These are phyloP conservation scores for Phragmatobia fuliginosa DNA, from an alignment of 2,888 invertebrate species.

Conservation along the genomic window DNA sequence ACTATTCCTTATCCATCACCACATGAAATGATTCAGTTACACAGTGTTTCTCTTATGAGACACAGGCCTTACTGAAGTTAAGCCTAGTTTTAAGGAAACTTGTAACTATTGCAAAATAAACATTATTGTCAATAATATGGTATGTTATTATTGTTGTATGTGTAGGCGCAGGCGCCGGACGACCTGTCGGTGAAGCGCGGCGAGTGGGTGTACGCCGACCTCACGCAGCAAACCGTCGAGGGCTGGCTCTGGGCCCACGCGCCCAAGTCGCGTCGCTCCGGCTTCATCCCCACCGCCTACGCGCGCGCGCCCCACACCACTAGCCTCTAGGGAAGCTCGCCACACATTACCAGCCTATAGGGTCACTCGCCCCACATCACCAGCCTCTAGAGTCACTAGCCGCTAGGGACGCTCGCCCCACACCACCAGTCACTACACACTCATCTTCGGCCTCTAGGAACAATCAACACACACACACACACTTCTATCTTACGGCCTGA, in stretches of 20 bases:
- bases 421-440: constrained; percentile 99
- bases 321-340: constrained; percentile 92
- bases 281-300: constrained; percentile 98
- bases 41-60: too few species aligned
- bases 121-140: too few species aligned
- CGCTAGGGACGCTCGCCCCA: constrained; percentile 92
- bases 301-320: constrained; percentile 97
- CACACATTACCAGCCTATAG: constrained; percentile 94
- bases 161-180: constrained; percentile 95
- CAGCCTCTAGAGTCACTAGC: constrained; percentile 90
- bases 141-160: too few species aligned
- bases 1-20: too few species aligned
- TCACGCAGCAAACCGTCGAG: constrained; percentile 96
- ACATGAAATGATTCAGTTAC: too few species aligned
- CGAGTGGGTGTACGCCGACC: constrained; percentile 98
- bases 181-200: constrained; percentile 96
- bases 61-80: too few species aligned
- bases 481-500: too few species aligned
- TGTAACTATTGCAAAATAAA: too few species aligned
- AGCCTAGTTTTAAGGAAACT: too few species aligned
- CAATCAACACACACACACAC: too few species aligned
- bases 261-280: constrained; percentile 96
- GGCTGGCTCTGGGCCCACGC: constrained; percentile 98
- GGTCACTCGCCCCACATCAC: constrained; percentile 97
- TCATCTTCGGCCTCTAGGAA: constrained; percentile 95